Conservation (phyloP, 35 echinoderm and acorn worm species). For the Acanthaster planci region DNA sequence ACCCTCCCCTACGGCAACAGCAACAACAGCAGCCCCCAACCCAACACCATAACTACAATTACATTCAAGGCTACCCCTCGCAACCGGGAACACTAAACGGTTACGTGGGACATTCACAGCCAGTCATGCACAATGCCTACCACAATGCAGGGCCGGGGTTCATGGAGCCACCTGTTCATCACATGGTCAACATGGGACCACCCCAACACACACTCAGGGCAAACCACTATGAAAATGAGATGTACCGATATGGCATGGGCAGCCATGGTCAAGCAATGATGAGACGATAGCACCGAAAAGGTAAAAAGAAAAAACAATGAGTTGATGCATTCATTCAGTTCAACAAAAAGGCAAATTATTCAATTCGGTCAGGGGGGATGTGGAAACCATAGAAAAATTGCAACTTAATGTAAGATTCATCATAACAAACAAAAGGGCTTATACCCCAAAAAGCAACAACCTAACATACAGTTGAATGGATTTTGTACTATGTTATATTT, state of each 20-base stretch:
- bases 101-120: slow-evolving; percentile 54
- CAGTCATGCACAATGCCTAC: slow-evolving; percentile 75
- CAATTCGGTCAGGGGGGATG: no score
- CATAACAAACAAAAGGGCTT: no score
- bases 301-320: no score
- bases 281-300: slow-evolving; percentile 24
- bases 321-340: no score
- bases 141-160: slow-evolving; percentile 38
- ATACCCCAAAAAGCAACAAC: no score
- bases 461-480: no score
- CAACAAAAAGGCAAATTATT: no score
- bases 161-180: slow-evolving; percentile 56
- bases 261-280: slow-evolving; percentile 44
- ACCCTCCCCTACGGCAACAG: slow-evolving; percentile 40
- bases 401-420: no score
- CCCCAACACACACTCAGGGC: slow-evolving; percentile 58
- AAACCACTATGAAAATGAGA: slow-evolving; percentile 39
- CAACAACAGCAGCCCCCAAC: slow-evolving; percentile 50
- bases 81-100: slow-evolving; percentile 63
- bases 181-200: slow-evolving; percentile 58
- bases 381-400: no score
- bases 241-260: slow-evolving; percentile 46
- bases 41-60: slow-evolving; percentile 52
- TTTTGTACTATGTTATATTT: no score
- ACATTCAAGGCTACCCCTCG: slow-evolving; percentile 50